Conservation (phyloP, 2,797 vertebrate species). For the Sebastes melanostomus region DNA sequence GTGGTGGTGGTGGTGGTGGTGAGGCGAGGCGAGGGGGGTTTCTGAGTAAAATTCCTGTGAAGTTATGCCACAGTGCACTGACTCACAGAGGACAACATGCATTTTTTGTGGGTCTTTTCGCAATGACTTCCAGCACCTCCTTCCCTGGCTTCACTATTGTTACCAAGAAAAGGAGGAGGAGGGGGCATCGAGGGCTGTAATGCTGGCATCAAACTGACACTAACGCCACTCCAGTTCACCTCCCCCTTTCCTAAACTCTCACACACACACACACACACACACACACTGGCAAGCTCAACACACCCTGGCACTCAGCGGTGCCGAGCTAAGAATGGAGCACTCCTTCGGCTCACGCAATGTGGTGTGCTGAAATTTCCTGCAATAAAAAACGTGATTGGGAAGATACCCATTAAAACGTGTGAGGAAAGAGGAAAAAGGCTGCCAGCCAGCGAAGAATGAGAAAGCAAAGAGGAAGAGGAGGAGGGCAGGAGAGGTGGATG, state of each 20-base stretch:
- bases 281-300: conserved; percentile 69
- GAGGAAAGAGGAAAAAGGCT: conserved; percentile 42
- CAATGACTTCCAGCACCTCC: conserved; percentile 27
- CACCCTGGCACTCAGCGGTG: conserved; percentile 74
- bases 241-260: conserved; percentile 34
- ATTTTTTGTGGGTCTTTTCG: conserved; percentile 16
- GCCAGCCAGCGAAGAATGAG: conserved; percentile 32
- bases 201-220: conserved; percentile 69
- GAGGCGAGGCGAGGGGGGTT: not conserved
- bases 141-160: conserved; percentile 60
- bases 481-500: not conserved
- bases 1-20: not conserved
- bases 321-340: conserved; percentile 84
- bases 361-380: conserved; percentile 86
- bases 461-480: not conserved
- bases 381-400: conserved; percentile 84
- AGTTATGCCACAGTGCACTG: conserved; percentile 44
- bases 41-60: conserved; percentile 46
- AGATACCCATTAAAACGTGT: conserved; percentile 81
- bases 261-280: conserved; percentile 20
- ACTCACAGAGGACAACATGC: conserved; percentile 44
- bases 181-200: conserved; percentile 42
- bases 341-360: conserved; percentile 84
- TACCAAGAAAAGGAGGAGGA: conserved; percentile 34
- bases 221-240: conserved; percentile 46